Evolutionary conservation across 2,113 vertebrate genomes (phyloP).

Genomic region (Rafetus swinhoei): DNA sequence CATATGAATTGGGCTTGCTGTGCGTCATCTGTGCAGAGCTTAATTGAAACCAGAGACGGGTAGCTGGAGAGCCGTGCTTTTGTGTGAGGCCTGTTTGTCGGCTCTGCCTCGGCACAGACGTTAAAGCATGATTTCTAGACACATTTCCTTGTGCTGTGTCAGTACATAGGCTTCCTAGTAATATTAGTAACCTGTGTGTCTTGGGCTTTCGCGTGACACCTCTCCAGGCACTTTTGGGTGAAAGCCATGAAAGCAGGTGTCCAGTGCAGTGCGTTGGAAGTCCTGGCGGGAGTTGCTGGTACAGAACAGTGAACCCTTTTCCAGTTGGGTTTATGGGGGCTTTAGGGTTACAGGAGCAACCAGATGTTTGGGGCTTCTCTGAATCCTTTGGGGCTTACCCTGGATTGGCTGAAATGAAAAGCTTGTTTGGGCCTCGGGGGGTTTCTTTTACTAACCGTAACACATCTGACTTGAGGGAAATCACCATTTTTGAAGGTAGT

Average conservation of each 20-base stretch:
- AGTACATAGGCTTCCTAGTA: not conserved
- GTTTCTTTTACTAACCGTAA: not conserved
- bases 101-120: not conserved
- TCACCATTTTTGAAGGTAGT: accelerated
- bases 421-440: accelerated
- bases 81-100: not conserved
- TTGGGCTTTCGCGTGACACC: not conserved
- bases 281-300: not conserved
- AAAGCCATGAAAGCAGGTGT: not conserved
- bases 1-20: not conserved
- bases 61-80: not conserved
- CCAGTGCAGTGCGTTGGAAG: not conserved
- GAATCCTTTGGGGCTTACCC: accelerated
- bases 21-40: too few species aligned
- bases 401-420: accelerated
- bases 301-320: not conserved
- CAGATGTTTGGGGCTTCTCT: not conserved
- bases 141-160: not conserved
- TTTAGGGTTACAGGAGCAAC: not conserved
- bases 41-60: not conserved
- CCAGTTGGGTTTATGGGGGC: not conserved
- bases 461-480: not conserved
- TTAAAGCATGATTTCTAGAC: not conserved
- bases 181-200: not conserved
- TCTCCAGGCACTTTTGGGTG: not conserved